These are phyloP conservation scores for Sitta europaea DNA, from an alignment of 2,113 vertebrate species.

Conservation along the genomic window DNA sequence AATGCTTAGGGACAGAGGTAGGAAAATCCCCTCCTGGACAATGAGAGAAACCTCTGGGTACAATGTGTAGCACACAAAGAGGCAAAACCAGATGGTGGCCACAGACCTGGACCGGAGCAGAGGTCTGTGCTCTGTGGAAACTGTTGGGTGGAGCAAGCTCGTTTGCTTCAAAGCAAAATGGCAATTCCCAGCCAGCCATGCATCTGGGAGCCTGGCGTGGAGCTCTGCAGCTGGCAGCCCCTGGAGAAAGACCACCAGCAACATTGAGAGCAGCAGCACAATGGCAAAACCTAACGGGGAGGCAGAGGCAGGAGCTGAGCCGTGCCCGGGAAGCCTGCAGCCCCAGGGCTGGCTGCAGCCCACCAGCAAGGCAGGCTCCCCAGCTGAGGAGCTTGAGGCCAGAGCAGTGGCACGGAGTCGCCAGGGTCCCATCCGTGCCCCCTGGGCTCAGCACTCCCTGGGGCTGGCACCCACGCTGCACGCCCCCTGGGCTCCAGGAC, in stretches of 20 bases:
- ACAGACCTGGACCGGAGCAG: background rate
- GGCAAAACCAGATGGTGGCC: background rate
- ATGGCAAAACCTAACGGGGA: background rate
- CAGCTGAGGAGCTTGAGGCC: background rate
- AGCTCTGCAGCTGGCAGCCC: background rate
- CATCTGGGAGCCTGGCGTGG: background rate
- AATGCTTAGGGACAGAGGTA: background rate
- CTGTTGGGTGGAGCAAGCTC: background rate
- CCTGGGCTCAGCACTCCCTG: too few species aligned
- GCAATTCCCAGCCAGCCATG: background rate
- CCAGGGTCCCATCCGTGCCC: too few species aligned
- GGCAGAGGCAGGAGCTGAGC: background rate
- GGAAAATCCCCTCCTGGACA: background rate
- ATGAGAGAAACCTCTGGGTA: background rate
- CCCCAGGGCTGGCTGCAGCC: background rate
- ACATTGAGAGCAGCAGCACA: background rate
- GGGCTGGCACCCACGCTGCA: too few species aligned
- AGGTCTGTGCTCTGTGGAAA: background rate
- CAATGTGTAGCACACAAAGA: background rate
- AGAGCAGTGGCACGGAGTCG: background rate
- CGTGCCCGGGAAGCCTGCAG: background rate
- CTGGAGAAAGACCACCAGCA: background rate
- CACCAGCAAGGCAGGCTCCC: background rate
- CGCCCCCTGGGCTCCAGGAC: accelerated
- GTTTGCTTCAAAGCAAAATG: constrained; percentile 1